A percentile compares a stretch with the other conserved stretches of the same genome.
phyloP scores from a whole-genome alignment of 2,888 invertebrate genomes.

The Trypoxylon attenuatum region DNA sequence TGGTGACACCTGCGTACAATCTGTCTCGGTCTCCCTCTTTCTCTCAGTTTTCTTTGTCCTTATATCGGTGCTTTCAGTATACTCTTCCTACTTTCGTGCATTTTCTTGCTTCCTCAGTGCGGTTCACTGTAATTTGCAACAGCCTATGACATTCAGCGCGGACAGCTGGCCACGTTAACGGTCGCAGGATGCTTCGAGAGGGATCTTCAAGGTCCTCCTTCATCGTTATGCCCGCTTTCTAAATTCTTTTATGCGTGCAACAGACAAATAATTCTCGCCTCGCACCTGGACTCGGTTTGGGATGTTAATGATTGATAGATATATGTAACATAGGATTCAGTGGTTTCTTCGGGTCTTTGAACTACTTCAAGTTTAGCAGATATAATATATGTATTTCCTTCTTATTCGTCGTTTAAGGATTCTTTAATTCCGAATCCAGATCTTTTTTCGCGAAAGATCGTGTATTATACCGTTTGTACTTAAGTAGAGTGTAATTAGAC shows the following conservation, averaged over 20 bases:
- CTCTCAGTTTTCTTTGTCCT: not conserved
- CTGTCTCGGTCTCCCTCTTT: not conserved
- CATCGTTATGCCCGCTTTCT: slow-evolving; percentile 40
- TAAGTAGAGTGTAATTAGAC: too few species aligned
- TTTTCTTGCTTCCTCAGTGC: slow-evolving; percentile 30
- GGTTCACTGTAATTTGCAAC: slow-evolving; percentile 23
- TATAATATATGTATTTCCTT: too few species aligned
- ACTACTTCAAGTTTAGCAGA: too few species aligned
- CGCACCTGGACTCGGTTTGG: too few species aligned
- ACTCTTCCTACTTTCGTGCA: slow-evolving; percentile 18
- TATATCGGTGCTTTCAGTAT: not conserved
- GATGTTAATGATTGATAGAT: too few species aligned
- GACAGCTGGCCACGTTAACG: slow-evolving; percentile 56
- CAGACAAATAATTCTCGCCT: not conserved
- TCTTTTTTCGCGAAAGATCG: too few species aligned
- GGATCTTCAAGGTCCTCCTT: slow-evolving; percentile 52
- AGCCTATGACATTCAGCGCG: slow-evolving; percentile 37
- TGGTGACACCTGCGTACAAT: slow-evolving; percentile 47
- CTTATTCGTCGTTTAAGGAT: too few species aligned
- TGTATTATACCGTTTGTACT: too few species aligned
- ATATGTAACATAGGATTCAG: too few species aligned
- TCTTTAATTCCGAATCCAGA: too few species aligned
- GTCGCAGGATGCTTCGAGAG: slow-evolving; percentile 44
- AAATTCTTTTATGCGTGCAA: slow-evolving; percentile 32
- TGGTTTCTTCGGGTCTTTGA: too few species aligned